Percentiles rank a stretch among this genome's conserved stretches.
These are phyloP conservation scores for Laothoe populi DNA, from an alignment of 2,888 invertebrate genomes.

Conservation along the genomic window DNA sequence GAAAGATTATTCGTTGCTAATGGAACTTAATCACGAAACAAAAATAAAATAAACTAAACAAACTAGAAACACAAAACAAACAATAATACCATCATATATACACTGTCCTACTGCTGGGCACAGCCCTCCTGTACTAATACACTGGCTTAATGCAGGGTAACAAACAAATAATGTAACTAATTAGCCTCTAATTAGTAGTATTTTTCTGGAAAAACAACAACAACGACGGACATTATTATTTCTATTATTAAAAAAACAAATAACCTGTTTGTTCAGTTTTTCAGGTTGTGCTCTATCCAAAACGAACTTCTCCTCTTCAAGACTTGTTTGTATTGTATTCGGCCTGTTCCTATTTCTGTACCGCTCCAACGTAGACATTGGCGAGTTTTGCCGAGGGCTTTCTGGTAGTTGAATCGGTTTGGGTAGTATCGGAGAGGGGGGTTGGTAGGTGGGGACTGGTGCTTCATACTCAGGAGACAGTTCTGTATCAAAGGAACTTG, in stretches of 20 bases:
- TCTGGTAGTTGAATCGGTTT: constrained; percentile 57
- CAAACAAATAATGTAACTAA: too few species aligned
- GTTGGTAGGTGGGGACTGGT: constrained; percentile 61
- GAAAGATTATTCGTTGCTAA: too few species aligned
- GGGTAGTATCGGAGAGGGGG: constrained; percentile 68
- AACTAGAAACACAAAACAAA: too few species aligned
- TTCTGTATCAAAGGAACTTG: constrained; percentile 79
- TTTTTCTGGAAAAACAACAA: too few species aligned
- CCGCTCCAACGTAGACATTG: constrained; percentile 78
- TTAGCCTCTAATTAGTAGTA: too few species aligned
- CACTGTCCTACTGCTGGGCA: too few species aligned
- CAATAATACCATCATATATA: too few species aligned
- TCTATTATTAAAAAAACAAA: not conserved
- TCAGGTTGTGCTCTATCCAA: constrained; percentile 87
- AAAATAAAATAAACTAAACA: too few species aligned
- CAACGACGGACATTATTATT: too few species aligned
- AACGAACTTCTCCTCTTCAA: constrained; percentile 88
- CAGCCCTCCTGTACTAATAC: too few species aligned
- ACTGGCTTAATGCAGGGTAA: too few species aligned
- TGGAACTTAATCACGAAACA: too few species aligned
- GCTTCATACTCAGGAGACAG: constrained; percentile 68
- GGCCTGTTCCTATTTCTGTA: constrained; percentile 75
- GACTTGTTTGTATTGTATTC: constrained; percentile 63
- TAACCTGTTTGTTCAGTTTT: constrained; percentile 79
- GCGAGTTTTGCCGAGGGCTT: constrained; percentile 58